These are phyloP conservation scores for Litoditis marina DNA, from an alignment of 2,888 invertebrate species.

Conservation along the genomic window DNA sequence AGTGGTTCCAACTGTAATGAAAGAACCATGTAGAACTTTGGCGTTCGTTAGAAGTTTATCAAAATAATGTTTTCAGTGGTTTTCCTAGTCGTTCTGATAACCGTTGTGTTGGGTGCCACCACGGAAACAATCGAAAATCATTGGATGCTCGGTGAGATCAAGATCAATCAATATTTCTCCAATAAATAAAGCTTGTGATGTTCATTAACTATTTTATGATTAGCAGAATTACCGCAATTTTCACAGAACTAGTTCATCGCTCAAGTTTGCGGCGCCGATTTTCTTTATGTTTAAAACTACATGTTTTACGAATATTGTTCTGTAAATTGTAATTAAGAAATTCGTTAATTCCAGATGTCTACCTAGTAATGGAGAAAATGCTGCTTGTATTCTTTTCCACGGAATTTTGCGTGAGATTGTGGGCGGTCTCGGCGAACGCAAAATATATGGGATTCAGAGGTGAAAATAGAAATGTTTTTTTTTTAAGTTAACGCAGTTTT, in stretches of 20 bases:
- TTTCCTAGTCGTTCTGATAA: slow-evolving; percentile 29
- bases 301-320: too few relatives aligned
- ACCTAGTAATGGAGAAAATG: slow-evolving; percentile 45
- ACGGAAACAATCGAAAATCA: slow-evolving; percentile 23
- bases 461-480: background rate
- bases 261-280: too few relatives aligned
- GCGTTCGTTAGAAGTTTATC: background rate
- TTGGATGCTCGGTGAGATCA: background rate
- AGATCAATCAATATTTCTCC: too few relatives aligned
- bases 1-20: too few relatives aligned
- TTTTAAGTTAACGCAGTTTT: background rate
- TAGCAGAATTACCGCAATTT: background rate
- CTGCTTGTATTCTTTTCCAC: slow-evolving; percentile 48
- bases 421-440: slow-evolving; percentile 52
- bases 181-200: too few relatives aligned
- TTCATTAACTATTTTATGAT: background rate
- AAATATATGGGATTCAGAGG: slow-evolving; percentile 45
- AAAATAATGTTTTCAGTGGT: slow-evolving; percentile 21
- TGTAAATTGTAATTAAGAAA: too few relatives aligned
- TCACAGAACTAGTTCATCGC: slow-evolving; percentile 24
- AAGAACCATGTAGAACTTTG: too few relatives aligned
- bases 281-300: too few relatives aligned
- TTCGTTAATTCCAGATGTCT: too few relatives aligned
- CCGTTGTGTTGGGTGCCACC: slow-evolving; percentile 38
- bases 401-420: slow-evolving; percentile 48